Conservation (phyloP, 2,797 vertebrate species). For the Sebastes taczanowskii region DNA sequence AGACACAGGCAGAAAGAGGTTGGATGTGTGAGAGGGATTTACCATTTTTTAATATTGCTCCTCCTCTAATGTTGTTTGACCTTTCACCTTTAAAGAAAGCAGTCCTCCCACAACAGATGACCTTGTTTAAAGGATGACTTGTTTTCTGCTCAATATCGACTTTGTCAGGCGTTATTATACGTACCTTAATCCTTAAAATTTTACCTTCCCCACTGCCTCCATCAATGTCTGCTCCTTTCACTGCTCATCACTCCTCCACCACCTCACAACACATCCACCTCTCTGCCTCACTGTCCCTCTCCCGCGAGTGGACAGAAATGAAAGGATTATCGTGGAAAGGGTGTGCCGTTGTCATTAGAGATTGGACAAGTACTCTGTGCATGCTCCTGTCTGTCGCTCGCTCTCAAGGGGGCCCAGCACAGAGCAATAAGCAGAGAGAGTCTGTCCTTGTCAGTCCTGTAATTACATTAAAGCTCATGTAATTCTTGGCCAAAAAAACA, state of each 20-base stretch:
- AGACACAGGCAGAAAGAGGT: background rate
- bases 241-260: background rate
- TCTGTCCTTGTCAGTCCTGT: slow-evolving; percentile 79
- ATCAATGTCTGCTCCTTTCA: slow-evolving; percentile 24
- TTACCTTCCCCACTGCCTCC: background rate
- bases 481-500: slow-evolving; percentile 68
- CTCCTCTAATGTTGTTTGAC: slow-evolving; percentile 25
- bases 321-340: slow-evolving; percentile 71
- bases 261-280: slow-evolving; percentile 17
- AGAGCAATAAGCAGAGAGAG: slow-evolving; percentile 74
- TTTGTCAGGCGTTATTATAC: slow-evolving; percentile 29
- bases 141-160: slow-evolving; percentile 4
- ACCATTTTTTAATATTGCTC: background rate
- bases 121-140: slow-evolving; percentile 34
- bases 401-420: slow-evolving; percentile 64
- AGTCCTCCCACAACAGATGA: background rate
- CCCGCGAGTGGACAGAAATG: slow-evolving; percentile 62
- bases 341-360: slow-evolving; percentile 76
- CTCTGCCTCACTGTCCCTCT: slow-evolving; percentile 30
- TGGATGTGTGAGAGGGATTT: background rate
- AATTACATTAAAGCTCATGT: slow-evolving; percentile 81
- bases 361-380: slow-evolving; percentile 75
- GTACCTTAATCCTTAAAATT: slow-evolving; percentile 35
- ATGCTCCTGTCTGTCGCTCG: slow-evolving; percentile 61
- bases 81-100: slow-evolving; percentile 23